phyloP scores from a whole-genome alignment of 2,797 vertebrate genomes.

The Esox lucius region DNA sequence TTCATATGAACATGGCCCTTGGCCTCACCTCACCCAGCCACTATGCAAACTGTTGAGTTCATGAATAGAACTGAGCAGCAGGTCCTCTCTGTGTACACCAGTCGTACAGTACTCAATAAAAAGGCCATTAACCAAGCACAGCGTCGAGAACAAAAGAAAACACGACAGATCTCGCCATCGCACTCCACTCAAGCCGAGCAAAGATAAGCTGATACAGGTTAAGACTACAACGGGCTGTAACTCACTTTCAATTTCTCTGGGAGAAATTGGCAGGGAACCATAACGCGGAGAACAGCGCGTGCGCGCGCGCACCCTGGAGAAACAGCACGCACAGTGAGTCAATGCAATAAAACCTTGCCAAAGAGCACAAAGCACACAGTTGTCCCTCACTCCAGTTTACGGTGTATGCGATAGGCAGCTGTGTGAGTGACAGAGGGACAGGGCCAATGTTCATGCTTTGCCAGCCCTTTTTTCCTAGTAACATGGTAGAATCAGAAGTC shows the following conservation, averaged over 20 bases:
- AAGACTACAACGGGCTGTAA: slow-evolving; percentile 9
- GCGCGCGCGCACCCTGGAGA: too few relatives aligned
- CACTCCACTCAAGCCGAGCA: slow-evolving; percentile 6
- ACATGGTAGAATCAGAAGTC: slow-evolving; percentile 38
- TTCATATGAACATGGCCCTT: slow-evolving; percentile 7
- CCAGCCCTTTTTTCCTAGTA: slow-evolving; percentile 28
- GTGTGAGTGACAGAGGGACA: slow-evolving; percentile 34
- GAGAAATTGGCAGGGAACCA: neutral
- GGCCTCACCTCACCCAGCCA: slow-evolving; percentile 32
- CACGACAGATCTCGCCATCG: slow-evolving; percentile 12
- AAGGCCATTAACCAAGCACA: slow-evolving; percentile 39
- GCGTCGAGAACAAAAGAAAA: slow-evolving; percentile 17
- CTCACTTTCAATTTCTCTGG: slow-evolving; percentile 52
- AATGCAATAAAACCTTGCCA: neutral
- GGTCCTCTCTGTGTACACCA: slow-evolving; percentile 37
- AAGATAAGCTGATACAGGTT: slow-evolving; percentile 9
- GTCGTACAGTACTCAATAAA: slow-evolving; percentile 53
- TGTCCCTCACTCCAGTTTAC: slow-evolving; percentile 3
- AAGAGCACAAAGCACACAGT: slow-evolving; percentile 6
- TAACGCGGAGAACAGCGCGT: neutral
- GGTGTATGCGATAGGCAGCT: slow-evolving; percentile 33
- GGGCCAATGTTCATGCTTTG: slow-evolving; percentile 30
- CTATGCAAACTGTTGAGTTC: slow-evolving; percentile 53
- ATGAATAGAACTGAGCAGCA: slow-evolving; percentile 7
- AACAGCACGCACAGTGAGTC: neutral